Evolutionary conservation across 1,140 invertebrate genomes (phyloP).

Genomic region (Apis florea): DNA sequence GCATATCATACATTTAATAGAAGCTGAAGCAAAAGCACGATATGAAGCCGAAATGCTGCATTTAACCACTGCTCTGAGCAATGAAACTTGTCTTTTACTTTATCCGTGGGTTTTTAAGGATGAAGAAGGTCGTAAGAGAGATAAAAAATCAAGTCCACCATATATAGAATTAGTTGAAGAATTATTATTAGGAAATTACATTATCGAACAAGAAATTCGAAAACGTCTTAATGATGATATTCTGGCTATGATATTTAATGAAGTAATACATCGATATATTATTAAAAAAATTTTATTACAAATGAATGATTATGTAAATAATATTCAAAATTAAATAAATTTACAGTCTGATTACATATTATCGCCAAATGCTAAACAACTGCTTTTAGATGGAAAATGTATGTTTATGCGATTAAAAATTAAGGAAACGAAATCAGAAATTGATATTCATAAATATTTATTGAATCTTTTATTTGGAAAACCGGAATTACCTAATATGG

Average conservation of each 20-base stretch:
- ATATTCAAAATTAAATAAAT: not conserved
- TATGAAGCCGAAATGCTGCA: slow-evolving; percentile 76
- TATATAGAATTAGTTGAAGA: slow-evolving; percentile 76
- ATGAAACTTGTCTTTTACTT: slow-evolving; percentile 74
- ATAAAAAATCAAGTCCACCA: slow-evolving; percentile 73
- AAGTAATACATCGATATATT: slow-evolving; percentile 58
- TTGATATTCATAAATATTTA: slow-evolving; percentile 72
- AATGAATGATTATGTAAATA: not conserved
- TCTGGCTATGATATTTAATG: slow-evolving; percentile 69
- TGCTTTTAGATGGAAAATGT: slow-evolving; percentile 75
- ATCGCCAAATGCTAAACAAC: slow-evolving; percentile 63
- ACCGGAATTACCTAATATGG: slow-evolving; percentile 61
- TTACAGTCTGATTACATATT: slow-evolving; percentile 70
- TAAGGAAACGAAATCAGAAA: slow-evolving; percentile 54
- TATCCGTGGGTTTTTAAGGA: slow-evolving; percentile 79
- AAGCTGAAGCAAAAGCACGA: slow-evolving; percentile 69
- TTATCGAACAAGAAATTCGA: slow-evolving; percentile 72
- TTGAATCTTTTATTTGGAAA: slow-evolving; percentile 71
- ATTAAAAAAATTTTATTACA: not conserved
- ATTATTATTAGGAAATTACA: slow-evolving; percentile 70
- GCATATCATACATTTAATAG: slow-evolving; percentile 46
- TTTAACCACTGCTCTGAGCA: slow-evolving; percentile 60
- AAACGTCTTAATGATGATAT: slow-evolving; percentile 71
- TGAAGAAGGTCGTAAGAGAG: slow-evolving; percentile 75
- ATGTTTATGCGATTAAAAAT: slow-evolving; percentile 73